A percentile compares a stretch with the other conserved stretches of the same genome.
Evolutionary conservation across 1,140 invertebrate genomes (phyloP).

Genomic region (Eufriesea mexicana): DNA sequence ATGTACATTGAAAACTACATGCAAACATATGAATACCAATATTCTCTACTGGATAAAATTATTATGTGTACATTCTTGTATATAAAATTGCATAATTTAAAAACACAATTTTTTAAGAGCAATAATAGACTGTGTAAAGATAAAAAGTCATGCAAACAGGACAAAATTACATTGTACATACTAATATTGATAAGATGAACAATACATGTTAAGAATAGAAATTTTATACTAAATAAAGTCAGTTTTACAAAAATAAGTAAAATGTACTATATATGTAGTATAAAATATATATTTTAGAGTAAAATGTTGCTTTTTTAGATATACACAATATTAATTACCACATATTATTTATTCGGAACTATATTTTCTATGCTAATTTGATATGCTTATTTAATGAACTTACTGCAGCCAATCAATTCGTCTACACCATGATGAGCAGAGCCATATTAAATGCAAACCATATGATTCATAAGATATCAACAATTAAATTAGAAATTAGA

Average conservation of each 20-base stretch:
- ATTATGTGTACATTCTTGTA: not conserved
- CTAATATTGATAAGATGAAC: constrained; percentile 1
- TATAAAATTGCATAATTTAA: not conserved
- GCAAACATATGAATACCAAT: constrained; percentile 27
- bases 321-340: constrained; percentile 31
- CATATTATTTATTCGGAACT: constrained; percentile 22
- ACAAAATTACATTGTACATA: not conserved
- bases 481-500: constrained; percentile 33
- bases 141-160: constrained; percentile 23
- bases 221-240: constrained; percentile 1
- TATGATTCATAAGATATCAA: too few relatives aligned
- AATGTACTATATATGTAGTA: not conserved
- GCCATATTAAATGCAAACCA: constrained; percentile 57
- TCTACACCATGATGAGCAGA: constrained; percentile 67
- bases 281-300: not conserved
- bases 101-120: not conserved
- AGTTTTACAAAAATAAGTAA: not conserved
- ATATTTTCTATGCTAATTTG: constrained; percentile 27
- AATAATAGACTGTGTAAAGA: not conserved
- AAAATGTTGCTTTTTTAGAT: not conserved
- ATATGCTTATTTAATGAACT: constrained; percentile 60
- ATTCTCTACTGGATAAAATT: constrained; percentile 3
- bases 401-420: constrained; percentile 74
- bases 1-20: constrained; percentile 28
- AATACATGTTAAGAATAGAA: not conserved